Base-by-base conservation (phyloP, 2,113 vertebrate genomes). In the Myotis davidii region DNA sequence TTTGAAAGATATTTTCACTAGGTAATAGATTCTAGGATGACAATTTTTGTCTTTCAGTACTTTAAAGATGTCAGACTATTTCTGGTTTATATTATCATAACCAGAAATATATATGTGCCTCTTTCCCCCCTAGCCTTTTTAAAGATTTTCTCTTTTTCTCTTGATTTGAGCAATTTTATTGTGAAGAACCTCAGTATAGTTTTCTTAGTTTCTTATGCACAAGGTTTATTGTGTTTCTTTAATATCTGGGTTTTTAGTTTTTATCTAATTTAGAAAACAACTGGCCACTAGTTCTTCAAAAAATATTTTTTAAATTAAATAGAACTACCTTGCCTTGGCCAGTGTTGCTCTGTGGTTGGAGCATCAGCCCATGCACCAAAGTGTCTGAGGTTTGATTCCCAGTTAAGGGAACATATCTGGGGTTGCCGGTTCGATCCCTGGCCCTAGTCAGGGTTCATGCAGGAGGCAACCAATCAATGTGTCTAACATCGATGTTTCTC, bases 1-100 rank as follows among this genome's bases (percentile, higher is more conserved):
- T 65, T 54, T 88, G 25, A 78, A 95, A 85, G 54, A n/a, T 64
- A 74, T 79, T 88, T 95, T 88, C 42, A 87, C 25, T 52, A 52
- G n/a, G 48, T 54, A 39, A 95, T 72, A 65, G 16, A 65, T 37
- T 74, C 54, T 65, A 65, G 37, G 37, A 16, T 94, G 29, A 76
- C 16, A 61, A 23, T 61, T 93, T 34, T 82, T 87, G 29, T 54
- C 42, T 90, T 67, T 70, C 8, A 79, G 23, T 45, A 29, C 18
- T 39, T 85, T 84, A 39, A 87, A 84, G 42, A 85, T 50, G 11
- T 78, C 52, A 81, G 37, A 50, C 27, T 82, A 81, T 59, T 86
- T 86, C 67, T 94, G 42, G 18, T 59, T 89, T n/a, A 20, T 0
- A 59, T 27, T 8, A 74, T 95, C 93, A 6, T 21, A 73, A 72